Evolutionary conservation across 2,888 invertebrate genomes (phyloP).

Genomic region (Cantharis lateralis): DNA sequence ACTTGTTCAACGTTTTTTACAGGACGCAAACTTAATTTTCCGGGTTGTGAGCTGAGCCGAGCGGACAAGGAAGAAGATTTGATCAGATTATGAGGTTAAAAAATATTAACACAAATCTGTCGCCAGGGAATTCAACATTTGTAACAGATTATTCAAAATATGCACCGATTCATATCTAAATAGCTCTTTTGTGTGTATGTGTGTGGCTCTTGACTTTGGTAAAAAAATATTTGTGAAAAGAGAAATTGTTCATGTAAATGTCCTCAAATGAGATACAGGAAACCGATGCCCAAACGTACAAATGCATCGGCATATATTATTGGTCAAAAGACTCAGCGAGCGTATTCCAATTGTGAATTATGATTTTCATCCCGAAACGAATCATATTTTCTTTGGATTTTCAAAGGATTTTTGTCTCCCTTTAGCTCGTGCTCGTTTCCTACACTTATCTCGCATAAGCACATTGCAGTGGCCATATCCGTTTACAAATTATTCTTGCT

Average conservation of each 20-base stretch:
- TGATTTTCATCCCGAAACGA: conserved; percentile 55
- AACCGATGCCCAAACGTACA: conserved; percentile 38
- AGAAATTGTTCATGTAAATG: conserved; percentile 30
- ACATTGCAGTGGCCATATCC: conserved; percentile 48
- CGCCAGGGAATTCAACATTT: conserved; percentile 48
- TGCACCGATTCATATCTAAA: conserved; percentile 15
- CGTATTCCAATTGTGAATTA: conserved; percentile 56
- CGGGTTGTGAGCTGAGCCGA: conserved; percentile 56
- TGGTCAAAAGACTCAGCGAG: conserved; percentile 55
- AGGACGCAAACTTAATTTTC: conserved; percentile 57
- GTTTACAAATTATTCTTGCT: conserved; percentile 48
- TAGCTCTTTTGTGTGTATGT: conserved; percentile 7
- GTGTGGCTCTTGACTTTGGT: background rate
- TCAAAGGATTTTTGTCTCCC: conserved; percentile 48
- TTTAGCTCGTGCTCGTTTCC: conserved; percentile 30
- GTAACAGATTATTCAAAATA: conserved; percentile 42
- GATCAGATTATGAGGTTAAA: conserved; percentile 56
- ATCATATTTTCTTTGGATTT: conserved; percentile 56
- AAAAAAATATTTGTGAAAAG: conserved; percentile 5
- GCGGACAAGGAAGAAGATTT: conserved; percentile 54
- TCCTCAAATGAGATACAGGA: conserved; percentile 34
- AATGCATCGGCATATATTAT: conserved; percentile 54
- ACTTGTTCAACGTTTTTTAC: conserved; percentile 48
- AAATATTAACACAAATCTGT: conserved; percentile 51
- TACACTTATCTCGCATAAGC: conserved; percentile 40